A percentile compares a stretch with the other conserved stretches of the same genome.
These are phyloP conservation scores for Acromyrmex charruanus DNA, from an alignment of 1,140 invertebrate species.

Conservation along the genomic window DNA sequence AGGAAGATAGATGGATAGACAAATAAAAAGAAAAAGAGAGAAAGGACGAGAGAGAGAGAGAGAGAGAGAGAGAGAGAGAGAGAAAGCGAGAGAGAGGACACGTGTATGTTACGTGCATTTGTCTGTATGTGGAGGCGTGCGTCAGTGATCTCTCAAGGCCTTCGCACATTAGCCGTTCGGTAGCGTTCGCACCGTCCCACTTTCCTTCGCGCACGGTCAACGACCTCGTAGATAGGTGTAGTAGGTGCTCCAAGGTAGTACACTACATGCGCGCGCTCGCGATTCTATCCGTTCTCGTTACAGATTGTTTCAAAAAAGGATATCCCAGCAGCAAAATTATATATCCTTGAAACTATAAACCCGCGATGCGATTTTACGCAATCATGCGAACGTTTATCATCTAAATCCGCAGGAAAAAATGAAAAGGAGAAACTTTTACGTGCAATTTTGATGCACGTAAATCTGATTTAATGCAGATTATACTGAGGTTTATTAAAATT, in stretches of 20 bases:
- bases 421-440: not conserved
- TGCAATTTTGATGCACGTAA: not conserved
- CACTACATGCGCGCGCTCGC: conserved; percentile 70
- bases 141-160: conserved; percentile 80
- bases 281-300: conserved; percentile 67
- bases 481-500: not conserved
- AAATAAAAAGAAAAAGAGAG: not conserved
- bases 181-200: conserved; percentile 84
- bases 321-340: not conserved
- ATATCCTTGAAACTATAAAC: not conserved
- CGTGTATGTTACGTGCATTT: conserved; percentile 41
- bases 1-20: conserved; percentile 7
- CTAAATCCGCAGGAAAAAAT: not conserved
- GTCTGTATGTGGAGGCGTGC: conserved; percentile 68
- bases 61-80: not conserved
- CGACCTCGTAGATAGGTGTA: conserved; percentile 81
- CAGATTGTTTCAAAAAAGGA: conserved; percentile 29
- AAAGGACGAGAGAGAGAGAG: not conserved
- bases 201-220: conserved; percentile 86
- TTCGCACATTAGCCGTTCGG: conserved; percentile 78
- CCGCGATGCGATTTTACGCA: not conserved
- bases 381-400: not conserved
- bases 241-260: conserved; percentile 83
- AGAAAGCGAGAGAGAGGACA: conserved; percentile 3
- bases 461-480: not conserved